Base-by-base conservation (phyloP, 2,113 vertebrate genomes). In the Bothrops jararaca region DNA sequence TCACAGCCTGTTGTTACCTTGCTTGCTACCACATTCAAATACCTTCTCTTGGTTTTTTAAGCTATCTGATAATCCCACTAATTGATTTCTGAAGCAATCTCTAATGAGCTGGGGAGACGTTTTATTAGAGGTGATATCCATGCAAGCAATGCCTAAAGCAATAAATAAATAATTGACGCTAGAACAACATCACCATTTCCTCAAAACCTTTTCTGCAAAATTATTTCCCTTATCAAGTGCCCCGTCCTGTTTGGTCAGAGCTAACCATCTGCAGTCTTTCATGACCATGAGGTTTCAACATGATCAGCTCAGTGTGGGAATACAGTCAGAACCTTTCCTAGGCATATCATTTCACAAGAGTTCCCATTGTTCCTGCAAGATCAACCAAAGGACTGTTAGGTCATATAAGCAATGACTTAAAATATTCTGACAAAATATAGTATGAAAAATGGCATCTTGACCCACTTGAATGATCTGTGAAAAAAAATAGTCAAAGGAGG, bases 21-120 rank as follows among this genome's bases (percentile, higher is more conserved):
- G 86, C 85, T 95, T 89, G 93, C 64, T 91, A 60, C 89, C 91
- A 91, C 26, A 53, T 92, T 90, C 89, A 93, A 93, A 92, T 7
- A 86, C 80, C 39, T 94, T 93, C 94, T n/a, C 10, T 93, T 80
- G 86, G 56, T 48, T 86, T 91, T 34, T 94, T 95, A 94, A 89
- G 93, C 93, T 90, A 94, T 57, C 86, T 89, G 54, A 89, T 58
- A 88, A 92, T 88, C 15, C 87, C 85, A 94, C 64, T 93, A 96
- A 94, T 95, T 97, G 96, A 93, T 92, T 54, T 88, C 91, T 93
- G 50, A 90, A 60, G 57, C 92, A 94, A 93, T 91, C 96, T 96
- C 29, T 29, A 96, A 95, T 93, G 90, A 93, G 92, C 94, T 91
- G 93, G 93, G 91, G 90, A 93, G 88, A 94, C 91, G 94, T 94